Conservation (phyloP, 2,888 invertebrate species). For the Diabrotica balteata region DNA sequence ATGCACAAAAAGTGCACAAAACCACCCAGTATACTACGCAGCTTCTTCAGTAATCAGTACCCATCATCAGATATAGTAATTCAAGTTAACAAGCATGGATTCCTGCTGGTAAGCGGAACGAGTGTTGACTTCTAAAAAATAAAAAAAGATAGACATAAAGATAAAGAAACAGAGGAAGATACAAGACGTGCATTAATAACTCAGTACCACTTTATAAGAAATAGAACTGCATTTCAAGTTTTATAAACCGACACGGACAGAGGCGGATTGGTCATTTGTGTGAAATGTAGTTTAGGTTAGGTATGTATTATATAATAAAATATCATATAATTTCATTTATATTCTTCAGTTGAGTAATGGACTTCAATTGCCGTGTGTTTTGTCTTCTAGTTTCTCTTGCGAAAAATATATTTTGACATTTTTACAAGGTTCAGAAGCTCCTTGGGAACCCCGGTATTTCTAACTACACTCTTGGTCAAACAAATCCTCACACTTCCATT, state of each 20-base stretch:
- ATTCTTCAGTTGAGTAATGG: too few relatives aligned
- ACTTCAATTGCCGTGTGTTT: too few relatives aligned
- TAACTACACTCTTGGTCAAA: too few relatives aligned
- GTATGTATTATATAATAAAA: too few relatives aligned
- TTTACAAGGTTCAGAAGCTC: too few relatives aligned
- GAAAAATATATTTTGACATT: too few relatives aligned
- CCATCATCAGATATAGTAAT: neutral
- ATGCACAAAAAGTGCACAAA: neutral
- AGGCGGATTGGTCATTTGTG: too few relatives aligned
- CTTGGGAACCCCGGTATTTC: too few relatives aligned
- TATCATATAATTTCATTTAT: too few relatives aligned
- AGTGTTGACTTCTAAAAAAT: slow-evolving; percentile 3
- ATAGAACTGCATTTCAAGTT: slow-evolving; percentile 2
- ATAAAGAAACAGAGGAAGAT: slow-evolving; percentile 4
- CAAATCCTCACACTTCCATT: too few relatives aligned
- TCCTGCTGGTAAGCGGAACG: slow-evolving; percentile 8
- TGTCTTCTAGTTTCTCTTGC: too few relatives aligned
- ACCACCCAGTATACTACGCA: neutral
- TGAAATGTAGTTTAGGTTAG: too few relatives aligned
- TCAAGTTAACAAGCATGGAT: slow-evolving; percentile 7
- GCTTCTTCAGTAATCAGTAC: neutral
- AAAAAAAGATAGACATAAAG: slow-evolving; percentile 5
- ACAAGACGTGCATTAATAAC: slow-evolving; percentile 5
- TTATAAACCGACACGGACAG: neutral
- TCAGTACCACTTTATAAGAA: neutral